A percentile compares a stretch with the other conserved stretches of the same genome.
Evolutionary conservation across 2,888 invertebrate species (phyloP).

Genomic region (Lacanobia oleracea): DNA sequence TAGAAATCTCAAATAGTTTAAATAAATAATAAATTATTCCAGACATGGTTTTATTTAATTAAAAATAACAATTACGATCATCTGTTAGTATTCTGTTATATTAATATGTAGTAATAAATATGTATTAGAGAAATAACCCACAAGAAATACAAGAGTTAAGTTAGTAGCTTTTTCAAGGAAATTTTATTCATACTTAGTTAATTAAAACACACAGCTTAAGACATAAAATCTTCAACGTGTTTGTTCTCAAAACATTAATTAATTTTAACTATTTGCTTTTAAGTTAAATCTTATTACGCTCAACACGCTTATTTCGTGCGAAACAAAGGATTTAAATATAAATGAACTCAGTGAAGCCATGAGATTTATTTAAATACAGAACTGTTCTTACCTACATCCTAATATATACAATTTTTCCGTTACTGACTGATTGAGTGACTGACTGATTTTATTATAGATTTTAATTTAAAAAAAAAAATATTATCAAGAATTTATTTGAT

Average conservation of each 20-base stretch:
- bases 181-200: constrained; percentile 7
- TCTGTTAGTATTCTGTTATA: neutral
- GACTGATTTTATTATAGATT: too few relatives aligned
- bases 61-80: neutral
- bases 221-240: constrained; percentile 15
- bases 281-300: constrained; percentile 7
- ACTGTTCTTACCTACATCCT: too few relatives aligned
- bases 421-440: too few relatives aligned
- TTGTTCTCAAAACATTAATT: constrained; percentile 27
- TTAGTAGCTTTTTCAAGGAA: neutral
- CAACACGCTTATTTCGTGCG: constrained; percentile 2
- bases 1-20: constrained; percentile 7
- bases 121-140: neutral
- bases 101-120: neutral
- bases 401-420: too few relatives aligned
- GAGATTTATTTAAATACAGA: neutral
- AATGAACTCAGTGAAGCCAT: neutral
- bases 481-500: too few relatives aligned
- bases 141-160: neutral
- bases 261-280: constrained; percentile 33
- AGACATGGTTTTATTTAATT: neutral
- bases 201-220: constrained; percentile 27
- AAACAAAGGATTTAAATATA: constrained; percentile 1
- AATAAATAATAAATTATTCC: neutral
- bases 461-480: too few relatives aligned